Base-by-base conservation (phyloP, 2,797 vertebrate genomes). In the Rhinichthys osculus region DNA sequence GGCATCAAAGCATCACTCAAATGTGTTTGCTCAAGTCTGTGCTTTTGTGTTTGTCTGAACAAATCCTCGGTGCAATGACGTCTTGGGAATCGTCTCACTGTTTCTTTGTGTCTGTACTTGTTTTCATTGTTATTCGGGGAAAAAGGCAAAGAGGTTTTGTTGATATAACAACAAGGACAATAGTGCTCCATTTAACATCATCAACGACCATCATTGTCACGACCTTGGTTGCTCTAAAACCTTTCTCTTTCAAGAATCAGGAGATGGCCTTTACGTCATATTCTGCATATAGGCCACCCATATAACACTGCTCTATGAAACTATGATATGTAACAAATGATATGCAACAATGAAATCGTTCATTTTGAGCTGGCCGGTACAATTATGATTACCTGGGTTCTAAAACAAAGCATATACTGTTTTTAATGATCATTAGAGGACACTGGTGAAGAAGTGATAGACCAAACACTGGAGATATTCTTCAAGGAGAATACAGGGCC, bases 371-470 rank as follows among this genome's bases (percentile, higher is more conserved):
- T 52, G 7, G 2, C 14, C 11, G 3, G 11, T 35, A 54, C 14
- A 7, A 27, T 71, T 57, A 40, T 47, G n/a, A 73, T 23, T 17
- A 8, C 33, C 40, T 30, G 9, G 52, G 66, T 70, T 82, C 62
- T 44, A 23, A 76, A 72, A 66, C 79, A 74, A 74, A 83, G 79
- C 23, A 17, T 62, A 66, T 71, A 50, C 35, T 81, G 50, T 72
- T 78, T 87, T 77, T 67, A 85, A 66, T 83, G 70, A 54, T 67
- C 66, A 54, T 81, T 77, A 86, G n/a, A 64, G 44, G 79, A 83
- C 80, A 87, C 69, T 81, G 85, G 80, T 78, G 77, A 88, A 87
- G 40, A 78, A 85, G 85, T 85, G 54, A 86, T 86, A 85, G 85
- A 85, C 83, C 64, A 81, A 85, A 74, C 73, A 23, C 59, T 70